Base-by-base conservation (phyloP, 2,113 vertebrate genomes). In the Hypomesus transpacificus region DNA sequence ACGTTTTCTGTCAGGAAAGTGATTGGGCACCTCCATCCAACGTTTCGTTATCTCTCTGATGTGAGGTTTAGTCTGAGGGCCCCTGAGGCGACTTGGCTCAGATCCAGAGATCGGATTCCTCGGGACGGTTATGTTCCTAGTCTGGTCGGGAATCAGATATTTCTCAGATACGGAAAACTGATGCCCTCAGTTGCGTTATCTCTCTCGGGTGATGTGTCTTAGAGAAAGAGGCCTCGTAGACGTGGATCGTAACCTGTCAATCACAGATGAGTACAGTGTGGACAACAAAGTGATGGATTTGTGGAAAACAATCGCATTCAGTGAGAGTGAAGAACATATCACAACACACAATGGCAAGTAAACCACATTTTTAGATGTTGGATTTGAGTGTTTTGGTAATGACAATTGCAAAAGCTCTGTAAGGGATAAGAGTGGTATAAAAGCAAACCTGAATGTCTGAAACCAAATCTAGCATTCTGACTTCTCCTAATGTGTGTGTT, bases 1-100 rank as follows among this genome's bases (percentile, higher is more conserved):
- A 69, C 34, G 28, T 67, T 68, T 68, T 20, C 73, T 83, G 75
- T 81, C 66, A 81, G 70, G 74, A 69, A 73, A 58, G 17, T 31
- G 60, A 66, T 77, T 66, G 69, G 75, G 71, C 71, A 64, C 17
- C 59, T 46, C 39, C 67, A 52, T 39, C 31, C 70, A 50, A 64
- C 69, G 84, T 75, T 85, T 75, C 78, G 65, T 83, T 86, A 82
- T 85, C 80, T 71, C 7, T 53, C 52, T 87, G 82, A 87, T 84
- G 60, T 78, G 85, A 75, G 65, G 86, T 76, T 72, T 34, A 31
- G 51, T 39, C 66, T 68, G 73, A 76, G 76, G 66, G 75, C 84
- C 80, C 75, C 75, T 64, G 24, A n/a, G 72, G 70, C 82, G 76
- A 77, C 72, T 74, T 68, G 52, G 74, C 77, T 65, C 69, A 68